Evolutionary conservation across 2,888 invertebrate genomes (phyloP).

Genomic region (Stegophylla sp.): DNA sequence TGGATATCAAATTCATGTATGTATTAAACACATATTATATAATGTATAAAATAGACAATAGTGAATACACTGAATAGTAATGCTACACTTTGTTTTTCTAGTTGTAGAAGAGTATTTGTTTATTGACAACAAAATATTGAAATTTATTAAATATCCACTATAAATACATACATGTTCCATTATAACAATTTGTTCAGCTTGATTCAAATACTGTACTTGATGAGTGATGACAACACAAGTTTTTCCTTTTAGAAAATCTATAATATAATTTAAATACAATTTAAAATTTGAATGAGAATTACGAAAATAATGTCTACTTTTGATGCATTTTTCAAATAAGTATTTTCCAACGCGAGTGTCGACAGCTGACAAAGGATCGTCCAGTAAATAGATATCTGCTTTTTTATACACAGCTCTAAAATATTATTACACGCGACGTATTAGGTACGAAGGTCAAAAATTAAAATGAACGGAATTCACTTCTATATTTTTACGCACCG

Average conservation of each 20-base stretch:
- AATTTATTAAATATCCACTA: neutral
- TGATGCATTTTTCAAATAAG: constrained; percentile 68
- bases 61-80: too few species aligned
- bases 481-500: too few species aligned
- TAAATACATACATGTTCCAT: constrained; percentile 65
- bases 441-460: too few species aligned
- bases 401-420: constrained; percentile 68
- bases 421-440: too few species aligned
- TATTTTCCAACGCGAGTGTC: constrained; percentile 68
- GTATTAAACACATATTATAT: too few species aligned
- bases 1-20: too few species aligned
- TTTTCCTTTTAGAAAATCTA: constrained; percentile 70
- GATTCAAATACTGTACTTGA: constrained; percentile 79
- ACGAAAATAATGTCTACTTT: constrained; percentile 58
- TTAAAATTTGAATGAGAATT: constrained; percentile 61
- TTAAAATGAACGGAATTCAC: too few species aligned
- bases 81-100: too few species aligned
- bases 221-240: constrained; percentile 82
- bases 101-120: too few species aligned
- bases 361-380: constrained; percentile 70
- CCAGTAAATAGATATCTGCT: constrained; percentile 69
- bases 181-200: constrained; percentile 70
- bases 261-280: neutral
- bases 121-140: neutral
- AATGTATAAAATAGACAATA: too few species aligned